Conservation (phyloP, 2,888 invertebrate genomes). For the Cacoxenus indagator region DNA sequence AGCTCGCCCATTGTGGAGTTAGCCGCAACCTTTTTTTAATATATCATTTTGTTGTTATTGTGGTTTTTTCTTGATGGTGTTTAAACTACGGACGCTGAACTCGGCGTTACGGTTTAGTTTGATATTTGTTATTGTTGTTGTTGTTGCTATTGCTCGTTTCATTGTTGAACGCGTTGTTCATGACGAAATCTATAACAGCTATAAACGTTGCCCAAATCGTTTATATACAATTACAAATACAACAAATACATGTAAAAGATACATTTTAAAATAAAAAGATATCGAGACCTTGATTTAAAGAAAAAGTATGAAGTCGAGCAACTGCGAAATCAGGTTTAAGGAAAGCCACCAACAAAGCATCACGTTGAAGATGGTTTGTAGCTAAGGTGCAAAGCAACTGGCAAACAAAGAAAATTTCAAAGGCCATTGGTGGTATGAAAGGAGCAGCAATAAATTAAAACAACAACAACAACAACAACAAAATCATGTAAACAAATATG, state of each 20-base stretch:
- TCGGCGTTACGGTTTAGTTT: neutral
- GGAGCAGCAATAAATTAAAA: too few species aligned
- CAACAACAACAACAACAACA: neutral
- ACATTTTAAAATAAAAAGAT: slow-evolving; percentile 8
- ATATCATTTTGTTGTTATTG: slow-evolving; percentile 28
- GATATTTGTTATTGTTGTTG: slow-evolving; percentile 24
- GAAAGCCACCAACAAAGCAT: neutral
- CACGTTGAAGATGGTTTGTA: neutral
- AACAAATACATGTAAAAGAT: slow-evolving; percentile 19
- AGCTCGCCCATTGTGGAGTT: slow-evolving; percentile 18
- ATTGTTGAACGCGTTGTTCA: slow-evolving; percentile 37
- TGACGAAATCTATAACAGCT: slow-evolving; percentile 56
- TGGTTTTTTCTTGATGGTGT: neutral
- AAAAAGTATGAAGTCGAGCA: slow-evolving; percentile 33
- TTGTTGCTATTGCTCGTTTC: slow-evolving; percentile 7
- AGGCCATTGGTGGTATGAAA: too few species aligned
- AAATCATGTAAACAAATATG: neutral
- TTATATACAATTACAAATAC: slow-evolving; percentile 46
- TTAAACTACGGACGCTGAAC: neutral
- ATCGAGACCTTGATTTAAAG: neutral
- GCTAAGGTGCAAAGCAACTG: neutral
- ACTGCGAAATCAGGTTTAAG: neutral
- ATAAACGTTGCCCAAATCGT: slow-evolving; percentile 46
- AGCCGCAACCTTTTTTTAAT: neutral
- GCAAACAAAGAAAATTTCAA: neutral